Evolutionary conservation across 1,140 invertebrate species (phyloP), one percentile per base, ranked within the genome.

Genomic region (Papilio dardanus): DNA sequence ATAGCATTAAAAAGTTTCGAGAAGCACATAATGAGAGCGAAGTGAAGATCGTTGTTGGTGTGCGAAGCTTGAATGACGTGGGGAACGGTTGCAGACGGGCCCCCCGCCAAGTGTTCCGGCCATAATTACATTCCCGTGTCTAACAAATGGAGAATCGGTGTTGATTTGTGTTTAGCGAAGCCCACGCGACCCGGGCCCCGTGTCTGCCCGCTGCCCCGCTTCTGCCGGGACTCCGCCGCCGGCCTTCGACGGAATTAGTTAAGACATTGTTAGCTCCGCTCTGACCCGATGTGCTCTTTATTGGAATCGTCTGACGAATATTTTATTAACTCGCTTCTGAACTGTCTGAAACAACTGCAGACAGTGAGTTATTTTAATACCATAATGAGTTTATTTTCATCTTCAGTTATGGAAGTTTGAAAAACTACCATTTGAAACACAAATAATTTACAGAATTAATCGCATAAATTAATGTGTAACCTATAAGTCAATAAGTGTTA

Each of bases 61-160:
- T 78, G 81, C 83, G 81, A 90, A 88, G 88, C 91, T 90, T 91
- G 92, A 93, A 90, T 86, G 90, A 90, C 84, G 90, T 83, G 84
- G 83, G 81, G 83, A 82, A 81, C 83, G 79, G 83, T 79, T 79
- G 79, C 83, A 76, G 75, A 83, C 79, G 81, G 33, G 81, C 78
- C 76, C n/a, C 86, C 85, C 86, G 81, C 85, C 83, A 88, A 91
- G 85, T 91, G 89, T 91, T 92, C 89, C 91, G 86, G 84, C 88
- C 92, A 92, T 93, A 93, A 93, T 93, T 93, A 93, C 90, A 93
- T 93, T 93, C 92, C 88, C 91, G 90, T 93, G 92, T 93, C 91
- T 92, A 91, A 93, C 91, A 93, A 93, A 93, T 93, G 92, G 92
- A 93, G 91, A 91, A 93, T 92, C 92, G 90, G 86, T 93, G 91